Conservation (phyloP, 2,797 vertebrate genomes). For the Pseudomugil tenellus region DNA sequence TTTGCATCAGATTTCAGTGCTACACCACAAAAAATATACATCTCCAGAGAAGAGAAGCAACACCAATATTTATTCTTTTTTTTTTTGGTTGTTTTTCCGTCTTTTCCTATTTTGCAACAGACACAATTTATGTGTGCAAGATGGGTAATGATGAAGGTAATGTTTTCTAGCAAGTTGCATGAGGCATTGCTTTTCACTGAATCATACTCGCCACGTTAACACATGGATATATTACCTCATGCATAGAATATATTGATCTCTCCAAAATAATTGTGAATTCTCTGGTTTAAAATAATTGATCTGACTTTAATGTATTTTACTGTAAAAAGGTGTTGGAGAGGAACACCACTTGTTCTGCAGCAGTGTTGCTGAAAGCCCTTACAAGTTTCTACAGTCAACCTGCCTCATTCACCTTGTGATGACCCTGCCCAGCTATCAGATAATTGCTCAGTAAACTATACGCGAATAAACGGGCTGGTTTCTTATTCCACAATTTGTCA, state of each 20-base stretch:
- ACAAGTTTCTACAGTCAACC: constrained; percentile 19
- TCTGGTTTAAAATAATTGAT: background rate
- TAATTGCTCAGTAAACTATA: constrained; percentile 61
- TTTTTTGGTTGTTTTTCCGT: too few species aligned
- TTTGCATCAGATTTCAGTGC: too few species aligned
- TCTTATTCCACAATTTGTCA: constrained; percentile 47
- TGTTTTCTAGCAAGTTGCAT: too few species aligned
- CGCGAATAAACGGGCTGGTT: constrained; percentile 46
- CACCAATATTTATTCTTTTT: too few species aligned
- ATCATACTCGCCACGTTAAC: constrained; percentile 1
- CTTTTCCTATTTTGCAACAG: too few species aligned
- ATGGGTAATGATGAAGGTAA: background rate
- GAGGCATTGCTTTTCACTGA: background rate
- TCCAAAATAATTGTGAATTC: constrained; percentile 16
- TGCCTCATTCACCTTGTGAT: constrained; percentile 27
- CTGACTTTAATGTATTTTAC: constrained; percentile 4
- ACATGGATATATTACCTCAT: constrained; percentile 41
- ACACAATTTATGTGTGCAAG: background rate
- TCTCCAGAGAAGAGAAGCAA: too few species aligned
- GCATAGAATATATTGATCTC: constrained; percentile 11
- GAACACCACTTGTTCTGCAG: constrained; percentile 9
- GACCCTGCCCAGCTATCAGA: constrained; percentile 36
- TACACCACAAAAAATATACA: too few species aligned
- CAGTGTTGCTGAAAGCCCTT: constrained; percentile 23
- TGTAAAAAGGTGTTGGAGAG: constrained; percentile 16